phyloP scores from a whole-genome alignment of 2,797 vertebrate species.

The Vipera latastei region DNA sequence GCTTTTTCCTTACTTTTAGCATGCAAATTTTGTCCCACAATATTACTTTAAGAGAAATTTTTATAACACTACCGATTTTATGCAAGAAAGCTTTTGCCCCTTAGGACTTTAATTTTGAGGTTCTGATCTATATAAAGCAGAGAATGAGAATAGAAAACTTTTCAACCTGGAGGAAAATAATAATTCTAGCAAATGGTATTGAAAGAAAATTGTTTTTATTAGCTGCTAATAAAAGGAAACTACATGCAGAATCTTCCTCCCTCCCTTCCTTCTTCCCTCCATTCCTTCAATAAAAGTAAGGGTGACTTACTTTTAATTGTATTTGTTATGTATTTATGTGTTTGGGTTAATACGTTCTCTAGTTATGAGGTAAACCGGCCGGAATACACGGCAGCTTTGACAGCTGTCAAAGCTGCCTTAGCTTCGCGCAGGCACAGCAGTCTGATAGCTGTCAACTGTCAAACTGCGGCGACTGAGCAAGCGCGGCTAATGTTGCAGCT shows the following conservation, averaged over 20 bases:
- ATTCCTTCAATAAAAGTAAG: not conserved
- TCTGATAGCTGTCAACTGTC: too few relatives aligned
- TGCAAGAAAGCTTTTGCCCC: not conserved
- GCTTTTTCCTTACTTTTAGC: not conserved
- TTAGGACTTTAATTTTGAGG: not conserved
- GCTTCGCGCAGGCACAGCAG: too few relatives aligned
- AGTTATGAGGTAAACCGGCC: too few relatives aligned
- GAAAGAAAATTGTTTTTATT: conserved; percentile 3
- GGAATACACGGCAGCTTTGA: too few relatives aligned
- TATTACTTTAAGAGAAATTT: not conserved
- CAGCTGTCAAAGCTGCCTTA: too few relatives aligned
- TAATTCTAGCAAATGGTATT: conserved; percentile 6
- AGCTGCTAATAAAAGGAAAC: conserved; percentile 6
- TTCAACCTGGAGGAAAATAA: not conserved
- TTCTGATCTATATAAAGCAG: not conserved
- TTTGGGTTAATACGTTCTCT: too few relatives aligned
- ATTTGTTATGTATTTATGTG: too few relatives aligned
- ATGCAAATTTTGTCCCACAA: not conserved
- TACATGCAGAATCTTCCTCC: not conserved
- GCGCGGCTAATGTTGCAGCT: too few relatives aligned
- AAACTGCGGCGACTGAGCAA: too few relatives aligned
- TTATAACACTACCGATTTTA: not conserved
- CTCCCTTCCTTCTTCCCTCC: not conserved
- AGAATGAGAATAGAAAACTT: not conserved
- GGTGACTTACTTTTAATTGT: conserved; percentile 12